Evolutionary conservation across 2,888 invertebrate species (phyloP).

Genomic region (Blera fallax): DNA sequence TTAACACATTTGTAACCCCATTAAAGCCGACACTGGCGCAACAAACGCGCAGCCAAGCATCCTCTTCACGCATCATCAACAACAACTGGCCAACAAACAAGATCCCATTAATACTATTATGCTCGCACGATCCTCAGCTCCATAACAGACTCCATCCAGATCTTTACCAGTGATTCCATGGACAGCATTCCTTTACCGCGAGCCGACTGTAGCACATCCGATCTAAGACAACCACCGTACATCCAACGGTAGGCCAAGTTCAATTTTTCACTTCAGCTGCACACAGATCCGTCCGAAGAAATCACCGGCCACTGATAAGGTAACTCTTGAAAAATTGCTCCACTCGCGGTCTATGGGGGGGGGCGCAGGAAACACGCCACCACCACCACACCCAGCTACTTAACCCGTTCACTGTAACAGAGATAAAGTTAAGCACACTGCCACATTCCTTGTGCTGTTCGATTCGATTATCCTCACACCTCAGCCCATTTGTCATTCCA

Average conservation of each 20-base stretch:
- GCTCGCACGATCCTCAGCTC: constrained; percentile 38
- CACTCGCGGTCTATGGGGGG: constrained; percentile 8
- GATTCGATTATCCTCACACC: constrained; percentile 68
- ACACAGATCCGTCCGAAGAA: constrained; percentile 32
- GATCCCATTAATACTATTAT: constrained; percentile 59
- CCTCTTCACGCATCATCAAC: constrained; percentile 55
- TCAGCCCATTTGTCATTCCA: constrained; percentile 66
- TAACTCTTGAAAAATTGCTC: constrained; percentile 58
- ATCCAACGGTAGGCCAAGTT: constrained; percentile 67
- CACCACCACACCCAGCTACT: constrained; percentile 61
- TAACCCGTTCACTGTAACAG: constrained; percentile 48
- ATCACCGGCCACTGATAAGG: constrained; percentile 60
- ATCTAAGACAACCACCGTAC: constrained; percentile 16
- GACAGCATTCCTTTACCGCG: constrained; percentile 30
- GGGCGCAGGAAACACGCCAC: constrained; percentile 3
- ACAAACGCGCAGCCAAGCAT: constrained; percentile 25
- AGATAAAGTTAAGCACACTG: constrained; percentile 46
- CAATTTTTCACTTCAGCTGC: constrained; percentile 56
- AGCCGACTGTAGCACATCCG: constrained; percentile 12
- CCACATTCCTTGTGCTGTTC: constrained; percentile 55
- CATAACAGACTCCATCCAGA: constrained; percentile 32
- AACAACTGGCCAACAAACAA: constrained; percentile 37
- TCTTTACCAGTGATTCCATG: constrained; percentile 55
- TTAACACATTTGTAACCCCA: constrained; percentile 68
- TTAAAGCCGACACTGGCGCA: constrained; percentile 52